Evolutionary conservation across 2,888 invertebrate genomes (phyloP).

Genomic region (Acleris cristana): DNA sequence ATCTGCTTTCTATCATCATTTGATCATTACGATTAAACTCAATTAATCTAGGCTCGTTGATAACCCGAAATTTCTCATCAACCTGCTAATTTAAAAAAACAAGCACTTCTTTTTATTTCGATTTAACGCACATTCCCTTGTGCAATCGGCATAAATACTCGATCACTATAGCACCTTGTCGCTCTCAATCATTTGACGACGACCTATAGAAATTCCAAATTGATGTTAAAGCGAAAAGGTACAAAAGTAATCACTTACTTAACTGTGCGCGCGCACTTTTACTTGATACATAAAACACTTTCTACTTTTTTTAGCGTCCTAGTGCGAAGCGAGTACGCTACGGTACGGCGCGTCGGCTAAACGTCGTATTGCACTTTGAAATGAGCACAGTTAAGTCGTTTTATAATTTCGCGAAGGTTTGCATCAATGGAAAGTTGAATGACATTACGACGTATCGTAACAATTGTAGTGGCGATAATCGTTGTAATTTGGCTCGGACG

Average conservation of each 20-base stretch:
- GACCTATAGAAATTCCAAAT: too few species aligned
- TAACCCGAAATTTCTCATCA: background rate
- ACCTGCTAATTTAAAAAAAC: background rate
- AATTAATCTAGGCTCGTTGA: too few species aligned
- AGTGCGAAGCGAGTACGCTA: constrained; percentile 5
- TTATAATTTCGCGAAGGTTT: background rate
- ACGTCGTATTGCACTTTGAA: background rate
- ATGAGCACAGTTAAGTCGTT: background rate
- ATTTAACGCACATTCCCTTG: background rate
- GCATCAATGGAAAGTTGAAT: constrained; percentile 23
- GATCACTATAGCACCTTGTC: too few species aligned
- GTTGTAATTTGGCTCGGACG: background rate
- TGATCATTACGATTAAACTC: too few species aligned
- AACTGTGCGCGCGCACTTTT: constrained; percentile 7
- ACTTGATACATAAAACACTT: constrained; percentile 31
- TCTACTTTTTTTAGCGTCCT: constrained; percentile 28
- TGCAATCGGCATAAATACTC: background rate
- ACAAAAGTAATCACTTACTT: too few species aligned
- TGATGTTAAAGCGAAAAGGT: too few species aligned
- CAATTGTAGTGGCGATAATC: background rate
- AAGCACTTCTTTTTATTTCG: background rate
- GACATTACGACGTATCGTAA: constrained; percentile 10
- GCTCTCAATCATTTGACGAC: too few species aligned
- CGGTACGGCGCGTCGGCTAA: background rate
- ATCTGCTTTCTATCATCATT: too few species aligned